Evolutionary conservation across 2,888 invertebrate genomes (phyloP).

Genomic region (Ceramica pisi): DNA sequence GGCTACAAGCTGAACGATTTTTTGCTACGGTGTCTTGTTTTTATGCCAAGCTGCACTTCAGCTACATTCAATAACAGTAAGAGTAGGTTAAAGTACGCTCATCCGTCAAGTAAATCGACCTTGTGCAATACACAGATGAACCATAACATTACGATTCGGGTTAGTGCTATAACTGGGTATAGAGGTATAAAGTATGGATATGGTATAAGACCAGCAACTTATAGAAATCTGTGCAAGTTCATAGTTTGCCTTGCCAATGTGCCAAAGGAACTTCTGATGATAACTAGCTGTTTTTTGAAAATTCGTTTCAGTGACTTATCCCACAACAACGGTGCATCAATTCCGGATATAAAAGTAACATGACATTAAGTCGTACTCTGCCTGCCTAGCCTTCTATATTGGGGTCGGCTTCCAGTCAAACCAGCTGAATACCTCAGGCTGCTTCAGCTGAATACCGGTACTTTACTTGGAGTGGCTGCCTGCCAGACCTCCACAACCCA

Average conservation of each 20-base stretch:
- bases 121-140: slow-evolving; percentile 41
- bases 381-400: too few species aligned
- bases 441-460: too few species aligned
- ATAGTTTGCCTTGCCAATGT: neutral
- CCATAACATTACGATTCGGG: slow-evolving; percentile 53
- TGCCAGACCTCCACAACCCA: too few species aligned
- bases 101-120: slow-evolving; percentile 51
- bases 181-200: slow-evolving; percentile 1
- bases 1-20: too few species aligned
- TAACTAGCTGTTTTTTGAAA: too few species aligned
- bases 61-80: neutral
- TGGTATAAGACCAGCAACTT: slow-evolving; percentile 5
- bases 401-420: too few species aligned
- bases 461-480: too few species aligned
- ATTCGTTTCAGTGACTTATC: too few species aligned
- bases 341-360: too few species aligned
- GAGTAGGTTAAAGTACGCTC: slow-evolving; percentile 32
- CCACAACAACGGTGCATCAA: too few species aligned
- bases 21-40: neutral
- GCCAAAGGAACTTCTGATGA: neutral
- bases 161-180: slow-evolving; percentile 52
- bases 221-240: neutral
- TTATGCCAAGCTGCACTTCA: neutral
- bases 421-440: too few species aligned
- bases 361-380: too few species aligned